Evolutionary conservation across 1,140 invertebrate species (phyloP).

Genomic region (Cydia splendana): DNA sequence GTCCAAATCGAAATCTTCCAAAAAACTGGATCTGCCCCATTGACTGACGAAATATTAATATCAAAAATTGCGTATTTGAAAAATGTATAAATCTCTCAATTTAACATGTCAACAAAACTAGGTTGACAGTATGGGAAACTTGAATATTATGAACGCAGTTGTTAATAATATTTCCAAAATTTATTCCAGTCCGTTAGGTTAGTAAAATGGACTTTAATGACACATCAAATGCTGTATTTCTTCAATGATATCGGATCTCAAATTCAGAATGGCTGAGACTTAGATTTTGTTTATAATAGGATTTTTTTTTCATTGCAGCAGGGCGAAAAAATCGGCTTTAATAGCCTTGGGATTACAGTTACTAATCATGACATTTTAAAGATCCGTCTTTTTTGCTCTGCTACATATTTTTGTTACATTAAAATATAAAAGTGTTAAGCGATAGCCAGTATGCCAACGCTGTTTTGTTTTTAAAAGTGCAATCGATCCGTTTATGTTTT

Average conservation of each 20-base stretch:
- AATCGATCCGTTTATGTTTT: slow-evolving; percentile 27
- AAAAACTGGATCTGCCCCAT: not conserved
- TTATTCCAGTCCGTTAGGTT: too few relatives aligned
- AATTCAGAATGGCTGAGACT: not conserved
- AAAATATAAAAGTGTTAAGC: not conserved
- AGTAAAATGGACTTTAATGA: not conserved
- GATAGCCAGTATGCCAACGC: not conserved
- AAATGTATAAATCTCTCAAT: too few relatives aligned
- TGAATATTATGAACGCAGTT: too few relatives aligned
- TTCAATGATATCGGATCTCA: not conserved
- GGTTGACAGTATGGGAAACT: too few relatives aligned
- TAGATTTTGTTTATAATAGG: not conserved
- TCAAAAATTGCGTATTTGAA: too few relatives aligned
- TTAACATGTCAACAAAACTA: too few relatives aligned
- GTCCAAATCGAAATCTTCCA: not conserved
- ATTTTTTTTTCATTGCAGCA: not conserved
- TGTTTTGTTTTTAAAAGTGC: slow-evolving; percentile 27
- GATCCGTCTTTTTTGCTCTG: not conserved
- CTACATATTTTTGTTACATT: slow-evolving; percentile 23
- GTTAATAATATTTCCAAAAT: too few relatives aligned
- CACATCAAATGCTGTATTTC: not conserved
- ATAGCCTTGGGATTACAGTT: not conserved
- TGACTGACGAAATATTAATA: too few relatives aligned
- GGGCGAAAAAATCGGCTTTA: not conserved
- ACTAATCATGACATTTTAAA: not conserved